phyloP scores from a whole-genome alignment of 2,797 vertebrate species.

The Galago senegalensis region DNA sequence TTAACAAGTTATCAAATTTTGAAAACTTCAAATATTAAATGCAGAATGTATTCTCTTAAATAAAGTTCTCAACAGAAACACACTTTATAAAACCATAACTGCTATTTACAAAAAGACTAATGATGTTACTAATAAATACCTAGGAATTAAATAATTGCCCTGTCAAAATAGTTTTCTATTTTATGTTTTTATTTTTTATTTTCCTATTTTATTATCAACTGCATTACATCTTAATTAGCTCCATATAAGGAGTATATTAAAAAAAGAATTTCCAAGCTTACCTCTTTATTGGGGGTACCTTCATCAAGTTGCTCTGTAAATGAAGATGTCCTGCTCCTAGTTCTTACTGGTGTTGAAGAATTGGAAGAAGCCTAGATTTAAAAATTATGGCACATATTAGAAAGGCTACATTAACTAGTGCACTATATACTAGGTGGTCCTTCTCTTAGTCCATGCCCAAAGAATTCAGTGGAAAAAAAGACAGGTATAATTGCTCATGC shows the following conservation, averaged over 20 bases:
- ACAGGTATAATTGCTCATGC: neutral
- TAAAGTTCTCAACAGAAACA: slow-evolving; percentile 52
- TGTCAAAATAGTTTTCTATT: slow-evolving; percentile 16
- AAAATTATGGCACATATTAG: slow-evolving; percentile 71
- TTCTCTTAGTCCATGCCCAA: neutral
- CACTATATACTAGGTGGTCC: neutral
- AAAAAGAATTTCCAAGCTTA: slow-evolving; percentile 86
- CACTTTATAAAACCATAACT: slow-evolving; percentile 17
- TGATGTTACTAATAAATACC: slow-evolving; percentile 37
- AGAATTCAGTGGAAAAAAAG: slow-evolving; percentile 11
- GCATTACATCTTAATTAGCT: neutral
- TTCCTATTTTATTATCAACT: neutral
- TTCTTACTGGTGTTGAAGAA: slow-evolving; percentile 77
- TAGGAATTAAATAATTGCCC: slow-evolving; percentile 7
- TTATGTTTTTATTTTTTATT: neutral
- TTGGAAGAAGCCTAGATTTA: slow-evolving; percentile 88
- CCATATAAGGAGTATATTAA: slow-evolving; percentile 13
- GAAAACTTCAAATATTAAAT: slow-evolving; percentile 57
- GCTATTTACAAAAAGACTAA: neutral
- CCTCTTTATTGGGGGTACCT: slow-evolving; percentile 94
- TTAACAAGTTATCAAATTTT: slow-evolving; percentile 48
- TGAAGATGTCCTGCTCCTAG: slow-evolving; percentile 89
- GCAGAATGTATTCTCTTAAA: slow-evolving; percentile 13
- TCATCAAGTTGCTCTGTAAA: slow-evolving; percentile 91
- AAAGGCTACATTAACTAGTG: neutral